phyloP scores from a whole-genome alignment of 2,797 vertebrate species.

The Rhinatrema bivittatum region DNA sequence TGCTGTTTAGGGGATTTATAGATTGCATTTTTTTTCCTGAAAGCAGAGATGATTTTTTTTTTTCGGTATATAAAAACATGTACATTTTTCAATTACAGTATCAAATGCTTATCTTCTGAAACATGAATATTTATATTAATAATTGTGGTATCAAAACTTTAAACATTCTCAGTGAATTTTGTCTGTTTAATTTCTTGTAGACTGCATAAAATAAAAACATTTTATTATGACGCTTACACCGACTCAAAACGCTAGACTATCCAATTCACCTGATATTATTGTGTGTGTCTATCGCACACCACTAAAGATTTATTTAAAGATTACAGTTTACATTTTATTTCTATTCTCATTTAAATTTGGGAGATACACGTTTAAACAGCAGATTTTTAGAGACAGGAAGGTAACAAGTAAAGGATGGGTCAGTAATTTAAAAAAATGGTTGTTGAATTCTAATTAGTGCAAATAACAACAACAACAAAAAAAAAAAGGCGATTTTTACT shows the following conservation, averaged over 20 bases:
- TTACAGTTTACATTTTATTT: too few relatives aligned
- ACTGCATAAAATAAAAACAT: slow-evolving; percentile 49
- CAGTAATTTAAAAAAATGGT: too few relatives aligned
- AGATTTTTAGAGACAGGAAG: too few relatives aligned
- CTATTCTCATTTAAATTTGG: too few relatives aligned
- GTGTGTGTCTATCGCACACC: too few relatives aligned
- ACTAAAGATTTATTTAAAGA: too few relatives aligned
- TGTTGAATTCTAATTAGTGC: too few relatives aligned
- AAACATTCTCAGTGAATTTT: slow-evolving; percentile 51
- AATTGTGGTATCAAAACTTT: slow-evolving; percentile 52
- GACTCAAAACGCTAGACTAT: background rate
- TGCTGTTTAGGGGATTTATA: slow-evolving; percentile 44
- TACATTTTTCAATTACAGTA: slow-evolving; percentile 52
- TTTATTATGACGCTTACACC: slow-evolving; percentile 36
- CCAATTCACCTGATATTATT: too few relatives aligned
- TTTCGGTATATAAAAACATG: slow-evolving; percentile 41
- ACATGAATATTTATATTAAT: slow-evolving; percentile 62
- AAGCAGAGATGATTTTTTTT: slow-evolving; percentile 38
- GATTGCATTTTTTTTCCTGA: slow-evolving; percentile 49
- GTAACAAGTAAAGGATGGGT: too few relatives aligned
- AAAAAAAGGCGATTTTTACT: too few relatives aligned
- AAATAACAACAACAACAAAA: too few relatives aligned
- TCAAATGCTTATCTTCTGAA: slow-evolving; percentile 63
- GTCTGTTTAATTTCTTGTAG: slow-evolving; percentile 54
- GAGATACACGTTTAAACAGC: too few relatives aligned